Evolutionary conservation across 2,113 vertebrate genomes (phyloP).

Genomic region (Apodemus sylvaticus): DNA sequence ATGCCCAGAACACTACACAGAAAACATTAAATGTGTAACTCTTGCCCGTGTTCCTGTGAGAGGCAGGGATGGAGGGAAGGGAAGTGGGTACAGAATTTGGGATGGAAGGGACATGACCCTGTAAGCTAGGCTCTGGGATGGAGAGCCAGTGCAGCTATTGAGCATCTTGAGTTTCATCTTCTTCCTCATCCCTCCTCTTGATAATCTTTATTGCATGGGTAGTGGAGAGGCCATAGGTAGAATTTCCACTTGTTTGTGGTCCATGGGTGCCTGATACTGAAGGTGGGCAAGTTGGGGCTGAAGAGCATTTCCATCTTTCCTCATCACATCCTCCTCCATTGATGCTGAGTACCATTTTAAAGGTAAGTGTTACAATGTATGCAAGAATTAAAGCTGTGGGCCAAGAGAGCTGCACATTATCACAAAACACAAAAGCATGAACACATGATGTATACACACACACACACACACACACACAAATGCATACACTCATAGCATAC

Average conservation of each 20-base stretch:
- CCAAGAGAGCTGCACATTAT: neutral
- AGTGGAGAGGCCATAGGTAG: neutral
- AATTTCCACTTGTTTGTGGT: neutral
- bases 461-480: neutral
- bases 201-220: neutral
- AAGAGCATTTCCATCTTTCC: rapidly evolving
- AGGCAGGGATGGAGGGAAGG: neutral
- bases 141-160: rapidly evolving
- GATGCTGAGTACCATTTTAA: rapidly evolving
- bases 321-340: neutral
- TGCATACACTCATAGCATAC: neutral
- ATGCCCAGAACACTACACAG: neutral
- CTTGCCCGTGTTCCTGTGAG: neutral
- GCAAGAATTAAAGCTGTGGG: neutral
- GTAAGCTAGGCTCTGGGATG: neutral
- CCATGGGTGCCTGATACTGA: neutral
- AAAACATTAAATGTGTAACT: conserved; percentile 60
- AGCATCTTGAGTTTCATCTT: neutral
- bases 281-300: rapidly evolving
- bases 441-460: neutral
- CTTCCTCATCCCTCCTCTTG: neutral
- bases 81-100: rapidly evolving
- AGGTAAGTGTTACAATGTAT: neutral
- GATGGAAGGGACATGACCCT: rapidly evolving
- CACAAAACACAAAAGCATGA: too few relatives aligned